Conservation (phyloP, 1,140 invertebrate genomes). For the Drosophila novamexicana region DNA sequence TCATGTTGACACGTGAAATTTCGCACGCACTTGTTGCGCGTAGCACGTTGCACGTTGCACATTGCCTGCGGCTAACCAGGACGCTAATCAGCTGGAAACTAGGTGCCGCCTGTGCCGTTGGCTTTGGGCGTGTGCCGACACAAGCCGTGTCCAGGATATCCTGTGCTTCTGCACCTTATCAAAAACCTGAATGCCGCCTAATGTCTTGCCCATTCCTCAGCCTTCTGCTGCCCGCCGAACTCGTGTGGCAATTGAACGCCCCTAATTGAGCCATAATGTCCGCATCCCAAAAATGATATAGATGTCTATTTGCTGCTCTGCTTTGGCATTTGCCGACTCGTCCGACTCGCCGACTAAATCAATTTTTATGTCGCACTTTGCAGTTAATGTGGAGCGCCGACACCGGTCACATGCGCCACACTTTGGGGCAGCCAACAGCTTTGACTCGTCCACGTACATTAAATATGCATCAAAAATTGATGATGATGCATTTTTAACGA, state of each 20-base stretch:
- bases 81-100: slow-evolving; percentile 41
- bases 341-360: slow-evolving; percentile 67
- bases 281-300: neutral
- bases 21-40: slow-evolving; percentile 50
- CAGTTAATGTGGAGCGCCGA: slow-evolving; percentile 63
- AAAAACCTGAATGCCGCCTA: neutral
- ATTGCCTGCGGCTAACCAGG: slow-evolving; percentile 41
- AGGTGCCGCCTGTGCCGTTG: neutral
- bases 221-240: no score
- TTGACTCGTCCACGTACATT: slow-evolving; percentile 61
- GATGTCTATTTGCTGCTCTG: neutral
- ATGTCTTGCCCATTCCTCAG: neutral
- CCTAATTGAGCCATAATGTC: slow-evolving; percentile 72
- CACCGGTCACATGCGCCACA: slow-evolving; percentile 10
- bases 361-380: slow-evolving; percentile 80
- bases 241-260: slow-evolving; percentile 43
- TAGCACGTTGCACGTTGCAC: neutral
- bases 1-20: slow-evolving; percentile 70
- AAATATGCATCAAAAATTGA: slow-evolving; percentile 83
- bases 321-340: slow-evolving; percentile 35
- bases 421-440: slow-evolving; percentile 11
- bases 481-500: slow-evolving; percentile 84
- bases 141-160: slow-evolving; percentile 34
- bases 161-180: slow-evolving; percentile 7
- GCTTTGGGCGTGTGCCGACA: slow-evolving; percentile 44